Evolutionary conservation across 1,140 invertebrate genomes (phyloP).

Genomic region (Trichogramma pretiosum): DNA sequence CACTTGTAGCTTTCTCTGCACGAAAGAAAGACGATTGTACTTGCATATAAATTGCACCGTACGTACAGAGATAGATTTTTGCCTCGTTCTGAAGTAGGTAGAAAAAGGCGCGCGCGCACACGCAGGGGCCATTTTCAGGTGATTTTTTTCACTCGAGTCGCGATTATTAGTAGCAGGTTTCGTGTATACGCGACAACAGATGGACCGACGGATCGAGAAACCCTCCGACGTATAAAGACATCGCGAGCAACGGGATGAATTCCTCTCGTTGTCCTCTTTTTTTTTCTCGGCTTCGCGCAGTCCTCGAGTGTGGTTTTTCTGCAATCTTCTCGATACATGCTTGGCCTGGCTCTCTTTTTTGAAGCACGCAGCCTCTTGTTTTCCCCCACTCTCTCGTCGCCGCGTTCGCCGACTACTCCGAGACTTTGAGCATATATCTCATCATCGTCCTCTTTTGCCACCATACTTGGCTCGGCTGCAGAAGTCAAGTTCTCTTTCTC

Average conservation of each 20-base stretch:
- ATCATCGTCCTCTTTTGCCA: constrained; percentile 42
- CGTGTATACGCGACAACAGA: no score
- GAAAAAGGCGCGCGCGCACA: no score
- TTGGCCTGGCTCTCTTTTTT: constrained; percentile 9
- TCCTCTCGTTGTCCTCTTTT: constrained; percentile 28
- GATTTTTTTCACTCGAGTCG: no score
- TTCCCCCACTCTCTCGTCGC: constrained; percentile 13
- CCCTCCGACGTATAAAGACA: constrained; percentile 44
- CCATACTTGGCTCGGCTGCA: constrained; percentile 39
- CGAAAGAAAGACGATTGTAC: no score
- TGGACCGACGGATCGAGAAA: no score
- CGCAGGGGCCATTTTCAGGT: no score
- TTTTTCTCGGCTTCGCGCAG: background rate
- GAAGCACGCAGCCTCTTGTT: constrained; percentile 15
- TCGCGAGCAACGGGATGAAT: constrained; percentile 47
- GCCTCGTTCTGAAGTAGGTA: no score
- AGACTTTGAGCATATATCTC: no score
- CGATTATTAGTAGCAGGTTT: no score
- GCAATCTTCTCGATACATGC: constrained; percentile 8
- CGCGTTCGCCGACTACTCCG: background rate
- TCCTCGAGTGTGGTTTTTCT: constrained; percentile 14
- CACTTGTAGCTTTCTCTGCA: no score
- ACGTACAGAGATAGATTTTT: no score
- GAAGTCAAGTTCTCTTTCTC: background rate
- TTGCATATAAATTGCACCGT: no score